Conservation (phyloP, 2,113 vertebrate species). For the Ariopsis seemanni region DNA sequence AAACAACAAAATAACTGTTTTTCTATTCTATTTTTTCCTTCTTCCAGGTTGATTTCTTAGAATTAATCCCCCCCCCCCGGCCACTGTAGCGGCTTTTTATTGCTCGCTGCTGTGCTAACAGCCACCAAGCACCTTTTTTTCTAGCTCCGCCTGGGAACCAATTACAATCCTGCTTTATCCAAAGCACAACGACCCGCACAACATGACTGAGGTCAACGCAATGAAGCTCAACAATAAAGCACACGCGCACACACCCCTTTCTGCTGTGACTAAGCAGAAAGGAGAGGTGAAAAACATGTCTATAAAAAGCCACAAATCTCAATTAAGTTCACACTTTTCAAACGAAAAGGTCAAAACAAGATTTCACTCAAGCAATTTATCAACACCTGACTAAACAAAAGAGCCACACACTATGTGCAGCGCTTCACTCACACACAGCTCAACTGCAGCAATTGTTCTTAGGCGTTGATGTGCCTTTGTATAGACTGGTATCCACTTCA, state of each 20-base stretch:
- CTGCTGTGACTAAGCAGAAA: constrained; percentile 31
- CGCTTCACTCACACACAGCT: neutral
- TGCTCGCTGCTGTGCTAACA: constrained; percentile 58
- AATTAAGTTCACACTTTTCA: neutral
- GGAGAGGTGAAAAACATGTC: neutral
- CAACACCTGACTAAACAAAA: constrained; percentile 30
- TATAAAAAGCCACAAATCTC: constrained; percentile 12
- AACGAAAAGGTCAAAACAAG: constrained; percentile 38
- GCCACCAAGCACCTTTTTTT: constrained; percentile 63
- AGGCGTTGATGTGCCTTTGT: neutral
- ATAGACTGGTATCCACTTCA: neutral
- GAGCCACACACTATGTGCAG: neutral
- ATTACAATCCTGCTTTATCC: constrained; percentile 68
- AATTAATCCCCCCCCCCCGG: constrained; percentile 33
- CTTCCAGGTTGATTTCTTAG: constrained; percentile 1
- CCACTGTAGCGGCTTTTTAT: constrained; percentile 60
- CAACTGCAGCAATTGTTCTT: neutral
- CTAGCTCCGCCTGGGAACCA: constrained; percentile 67
- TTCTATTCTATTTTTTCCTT: neutral
- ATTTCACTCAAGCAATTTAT: constrained; percentile 22
- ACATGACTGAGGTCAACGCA: constrained; percentile 64
- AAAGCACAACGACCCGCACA: constrained; percentile 56
- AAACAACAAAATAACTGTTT: neutral
- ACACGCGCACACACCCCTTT: constrained; percentile 8
- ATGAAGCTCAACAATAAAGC: constrained; percentile 43